Base-by-base conservation (phyloP, 2,888 invertebrate species). In the Aphodius granarius region DNA sequence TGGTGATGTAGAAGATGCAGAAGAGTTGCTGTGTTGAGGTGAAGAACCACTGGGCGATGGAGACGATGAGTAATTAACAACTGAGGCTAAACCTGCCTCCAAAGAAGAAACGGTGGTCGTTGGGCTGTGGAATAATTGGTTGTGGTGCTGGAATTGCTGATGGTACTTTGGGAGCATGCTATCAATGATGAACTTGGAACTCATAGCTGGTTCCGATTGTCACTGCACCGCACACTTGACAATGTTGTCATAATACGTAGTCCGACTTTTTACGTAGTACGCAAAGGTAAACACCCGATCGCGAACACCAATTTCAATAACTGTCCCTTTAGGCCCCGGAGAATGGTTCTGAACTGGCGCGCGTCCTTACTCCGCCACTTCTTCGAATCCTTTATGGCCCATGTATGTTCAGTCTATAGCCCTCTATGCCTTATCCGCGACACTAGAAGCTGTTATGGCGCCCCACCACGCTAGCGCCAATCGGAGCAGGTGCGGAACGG, bases 141-240 rank as follows among this genome's bases (percentile, higher is more conserved):
- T 92, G 86, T 93, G 93, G 87, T 92, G 92, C 68, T 68, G 68
- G 88, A 92, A 92, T 88, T 92, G 91, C 88, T 93, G 93, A 88
- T 92, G 95, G 91, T 97, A 97, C 92, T 97, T 97, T 86, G 96
- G 96, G 91, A 97, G 94, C 95, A 97, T 96, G 92, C 95, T 96
- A 95, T 97, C 96, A 91, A 97, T 95, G 92, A 95, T 95, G 92
- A 96, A 97, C 93, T 96, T 97, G 92, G 96, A 96, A 93, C 94
- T 95, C 96, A 97, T 97, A 92, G 93, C 94, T 88, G 85, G 84
- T 82, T 81, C 84, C 83, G 80, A 76, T 74, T 75, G 80, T 84
- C 85, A 86, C 85, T 84, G 82, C 82, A 84, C 82, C 83, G 82
- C 84, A 84, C 86, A 86, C 86, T 43, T 84, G 78, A 71, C 68